Conservation (phyloP, 37 sponge, comb jelly and placozoan genomes). For the Chondrosia reniformis region DNA sequence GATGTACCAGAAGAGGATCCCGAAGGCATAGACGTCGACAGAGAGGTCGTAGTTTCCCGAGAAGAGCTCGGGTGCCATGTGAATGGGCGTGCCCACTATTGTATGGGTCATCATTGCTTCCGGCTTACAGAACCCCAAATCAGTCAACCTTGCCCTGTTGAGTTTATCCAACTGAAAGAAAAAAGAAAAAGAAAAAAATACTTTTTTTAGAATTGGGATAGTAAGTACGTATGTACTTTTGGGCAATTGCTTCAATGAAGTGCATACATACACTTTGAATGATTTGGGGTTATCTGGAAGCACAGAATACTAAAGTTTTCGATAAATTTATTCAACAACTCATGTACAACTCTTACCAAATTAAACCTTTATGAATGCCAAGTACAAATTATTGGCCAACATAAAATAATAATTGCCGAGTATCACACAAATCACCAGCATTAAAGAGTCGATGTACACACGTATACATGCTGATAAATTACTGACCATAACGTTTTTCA, state of each 20-base stretch:
- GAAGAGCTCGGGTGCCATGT: constrained; percentile 98
- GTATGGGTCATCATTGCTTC: constrained; percentile 99
- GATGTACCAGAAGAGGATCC: constrained; percentile 95
- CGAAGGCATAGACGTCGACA: constrained; percentile 97
- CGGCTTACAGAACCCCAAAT: constrained; percentile 99
- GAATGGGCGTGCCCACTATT: constrained; percentile 97
- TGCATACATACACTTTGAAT: background rate
- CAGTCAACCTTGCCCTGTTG: constrained; percentile 87
- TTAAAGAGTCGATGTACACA: too few relatives aligned
- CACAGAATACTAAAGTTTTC: too few relatives aligned
- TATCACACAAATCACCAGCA: too few relatives aligned
- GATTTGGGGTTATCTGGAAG: too few relatives aligned
- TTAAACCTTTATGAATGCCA: too few relatives aligned
- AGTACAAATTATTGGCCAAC: too few relatives aligned
- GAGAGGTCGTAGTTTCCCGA: constrained; percentile 84
- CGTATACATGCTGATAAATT: too few relatives aligned
- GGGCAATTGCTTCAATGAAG: background rate
- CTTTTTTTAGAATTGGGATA: too few relatives aligned
- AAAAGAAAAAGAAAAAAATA: background rate
- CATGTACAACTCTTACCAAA: too few relatives aligned
- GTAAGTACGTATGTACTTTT: background rate
- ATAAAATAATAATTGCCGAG: too few relatives aligned
- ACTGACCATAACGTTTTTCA: constrained; percentile 96
- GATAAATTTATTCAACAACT: too few relatives aligned
- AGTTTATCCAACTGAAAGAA: constrained; percentile 67